A percentile compares a stretch with the other conserved stretches of the same genome.
Evolutionary conservation across 2,113 vertebrate genomes (phyloP).

Genomic region (Corynorhinus townsendii): DNA sequence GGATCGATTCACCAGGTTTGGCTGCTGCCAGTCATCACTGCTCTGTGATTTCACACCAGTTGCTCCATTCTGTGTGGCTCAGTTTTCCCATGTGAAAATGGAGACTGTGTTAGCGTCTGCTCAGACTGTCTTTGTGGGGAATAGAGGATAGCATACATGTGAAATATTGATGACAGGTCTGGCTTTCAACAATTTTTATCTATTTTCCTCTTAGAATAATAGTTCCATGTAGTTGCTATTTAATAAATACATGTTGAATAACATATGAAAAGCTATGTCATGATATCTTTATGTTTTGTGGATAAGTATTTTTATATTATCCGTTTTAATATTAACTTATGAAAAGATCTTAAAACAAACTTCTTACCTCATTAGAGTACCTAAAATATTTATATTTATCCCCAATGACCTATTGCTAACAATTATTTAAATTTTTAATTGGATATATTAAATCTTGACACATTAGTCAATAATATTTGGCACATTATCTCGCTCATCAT

Average conservation of each 20-base stretch:
- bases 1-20: background rate
- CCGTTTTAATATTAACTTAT: constrained; percentile 4
- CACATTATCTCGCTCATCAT: background rate
- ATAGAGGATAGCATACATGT: background rate
- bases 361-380: background rate
- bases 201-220: background rate
- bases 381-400: constrained; percentile 20
- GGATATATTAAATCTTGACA: constrained; percentile 11
- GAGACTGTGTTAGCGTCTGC: background rate
- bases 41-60: background rate
- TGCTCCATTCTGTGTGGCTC: background rate
- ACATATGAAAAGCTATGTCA: background rate
- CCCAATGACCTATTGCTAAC: background rate
- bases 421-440: constrained; percentile 28
- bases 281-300: constrained; percentile 16
- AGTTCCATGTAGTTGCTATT: background rate
- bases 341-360: background rate
- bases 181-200: background rate
- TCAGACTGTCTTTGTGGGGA: background rate
- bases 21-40: background rate
- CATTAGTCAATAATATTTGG: background rate
- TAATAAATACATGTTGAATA: background rate
- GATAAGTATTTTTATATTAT: constrained; percentile 21
- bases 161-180: background rate
- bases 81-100: background rate